Base-by-base conservation (phyloP, 2,113 vertebrate genomes). In the Notarius quadriscutis region DNA sequence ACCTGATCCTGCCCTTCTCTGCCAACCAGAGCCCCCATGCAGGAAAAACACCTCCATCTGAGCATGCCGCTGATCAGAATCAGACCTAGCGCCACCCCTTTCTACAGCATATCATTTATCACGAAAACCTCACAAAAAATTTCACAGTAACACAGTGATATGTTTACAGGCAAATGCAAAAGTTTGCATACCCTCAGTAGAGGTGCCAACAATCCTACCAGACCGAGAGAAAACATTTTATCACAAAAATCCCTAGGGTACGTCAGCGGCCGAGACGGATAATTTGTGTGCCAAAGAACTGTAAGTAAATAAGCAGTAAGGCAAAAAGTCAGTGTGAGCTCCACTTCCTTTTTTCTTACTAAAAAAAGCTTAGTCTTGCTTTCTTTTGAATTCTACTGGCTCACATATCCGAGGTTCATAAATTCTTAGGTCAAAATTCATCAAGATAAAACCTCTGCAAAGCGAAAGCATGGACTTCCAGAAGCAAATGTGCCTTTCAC, bases 31-130 rank as follows among this genome's bases (percentile, higher is more conserved):
- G 81, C 87, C 90, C 87, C 75, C 85, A 89, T 89, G 65, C 90
- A 91, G 90, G 88, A 89, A 91, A 84, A 34, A 74, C 88, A 79
- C 83, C 87, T 87, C 53, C 87, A 67, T 78, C 71, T 88, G 88
- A 86, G 63, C 86, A 86, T 75, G 77, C 69, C 25, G 10, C 81
- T 60, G 79, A 81, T 81, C 30, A 81, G 1, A 41, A 81, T 81
- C 79, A 48, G 9, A 81, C 79, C 12, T 25, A 25, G 58, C 2
- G 11, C 20, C 20, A 10, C 57, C 48, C 20, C 30, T 81, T 62
- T 81, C 79, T 81, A 81, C 57, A 62, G 20, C 79, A 48, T 62
- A 81, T 81, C 57, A 62, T 62, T 62, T 62, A 62, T 81, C 58
- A 80, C 53, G 1, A 30, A 58, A 80, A 58, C n/a, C 53, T 57